Base-by-base conservation (phyloP, 1,140 invertebrate genomes). In the Ylistrum balloti region DNA sequence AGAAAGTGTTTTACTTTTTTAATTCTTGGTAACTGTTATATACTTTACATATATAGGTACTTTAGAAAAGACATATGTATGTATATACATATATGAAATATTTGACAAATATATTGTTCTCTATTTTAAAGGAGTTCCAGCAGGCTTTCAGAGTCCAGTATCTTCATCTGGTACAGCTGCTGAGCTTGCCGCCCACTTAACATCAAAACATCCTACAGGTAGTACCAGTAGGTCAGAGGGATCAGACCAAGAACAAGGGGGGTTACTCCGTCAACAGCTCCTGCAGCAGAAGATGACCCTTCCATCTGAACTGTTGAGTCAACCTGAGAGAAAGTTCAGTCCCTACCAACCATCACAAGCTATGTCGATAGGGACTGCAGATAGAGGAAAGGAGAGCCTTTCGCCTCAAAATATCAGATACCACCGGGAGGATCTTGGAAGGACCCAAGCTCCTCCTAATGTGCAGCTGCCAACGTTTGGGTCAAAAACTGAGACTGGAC, bases 201-300 rank as follows among this genome's bases (percentile, higher is more conserved):
- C 56, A 74, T 9, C 22, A 3, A n/a, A 74, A 28, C 56, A n/a
- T 9, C 56, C 56, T 45, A 45, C 41, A 28, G 56, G n/a, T n/a
- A 74, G 28, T 28, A 17, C 28, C 56, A 28, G 56, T 74, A 22
- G 56, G 3, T 32, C 35, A 0, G 33, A 86, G 86, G 35, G 85
- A 86, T n/a, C 13, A 20, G 32, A 86, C 1, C 86, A 33, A 38
- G 33, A 86, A 86, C 86, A 86, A 86, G 86, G 35, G 86, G 35
- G 86, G 33, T 33, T 86, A 20, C 87, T 91, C 32, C 85, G 91
- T 32, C 91, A 91, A 86, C 91, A 91, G 22, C 87, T 91, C 33
- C 45, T 91, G 33, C 91, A 91, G 17, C 56, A 74, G 28, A n/a
- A n/a, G n/a, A 74, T 74, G 56, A 74, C 56, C n/a, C 56, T 74